A percentile compares a stretch with the other conserved stretches of the same genome.
These are phyloP conservation scores for Cephalotes varians DNA, from an alignment of 2,888 invertebrate genomes.

Conservation along the genomic window DNA sequence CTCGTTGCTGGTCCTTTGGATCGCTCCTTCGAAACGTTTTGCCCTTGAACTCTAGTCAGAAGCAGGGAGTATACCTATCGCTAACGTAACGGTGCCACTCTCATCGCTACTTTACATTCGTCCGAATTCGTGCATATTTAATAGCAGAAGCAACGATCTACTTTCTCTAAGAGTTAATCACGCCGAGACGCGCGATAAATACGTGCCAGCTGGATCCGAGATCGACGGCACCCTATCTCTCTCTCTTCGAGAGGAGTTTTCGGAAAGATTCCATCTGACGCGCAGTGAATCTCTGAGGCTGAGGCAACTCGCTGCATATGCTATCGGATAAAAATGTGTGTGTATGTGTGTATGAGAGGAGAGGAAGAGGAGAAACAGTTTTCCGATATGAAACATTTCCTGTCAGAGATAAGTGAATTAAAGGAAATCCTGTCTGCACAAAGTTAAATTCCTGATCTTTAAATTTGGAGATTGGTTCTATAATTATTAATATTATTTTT, in stretches of 20 bases:
- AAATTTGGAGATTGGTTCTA: neutral
- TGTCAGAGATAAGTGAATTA: slow-evolving; percentile 45
- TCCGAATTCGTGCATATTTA: slow-evolving; percentile 83
- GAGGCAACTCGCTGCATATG: slow-evolving; percentile 35
- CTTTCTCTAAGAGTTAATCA: slow-evolving; percentile 80
- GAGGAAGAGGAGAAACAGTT: slow-evolving; percentile 14
- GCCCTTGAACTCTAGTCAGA: slow-evolving; percentile 77
- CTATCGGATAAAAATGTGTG: slow-evolving; percentile 38
- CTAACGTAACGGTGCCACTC: slow-evolving; percentile 34
- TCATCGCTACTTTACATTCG: slow-evolving; percentile 80
- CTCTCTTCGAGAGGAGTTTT: slow-evolving; percentile 38
- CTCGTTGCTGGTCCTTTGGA: slow-evolving; percentile 36
- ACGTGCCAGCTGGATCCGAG: slow-evolving; percentile 47
- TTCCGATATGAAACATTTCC: slow-evolving; percentile 51
- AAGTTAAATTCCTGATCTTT: slow-evolving; percentile 7
- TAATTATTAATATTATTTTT: neutral
- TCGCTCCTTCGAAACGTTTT: slow-evolving; percentile 57
- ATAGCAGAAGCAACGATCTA: slow-evolving; percentile 79
- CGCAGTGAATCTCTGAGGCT: slow-evolving; percentile 42
- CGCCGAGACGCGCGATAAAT: slow-evolving; percentile 64
- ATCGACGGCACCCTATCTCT: slow-evolving; percentile 38
- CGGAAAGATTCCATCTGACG: slow-evolving; percentile 42
- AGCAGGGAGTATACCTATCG: slow-evolving; percentile 65
- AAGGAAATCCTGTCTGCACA: slow-evolving; percentile 17
- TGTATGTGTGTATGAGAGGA: neutral